Percentiles rank a stretch among this genome's conserved stretches.
Evolutionary conservation across 1,140 invertebrate species (phyloP).

Genomic region (Tenebrio molitor): DNA sequence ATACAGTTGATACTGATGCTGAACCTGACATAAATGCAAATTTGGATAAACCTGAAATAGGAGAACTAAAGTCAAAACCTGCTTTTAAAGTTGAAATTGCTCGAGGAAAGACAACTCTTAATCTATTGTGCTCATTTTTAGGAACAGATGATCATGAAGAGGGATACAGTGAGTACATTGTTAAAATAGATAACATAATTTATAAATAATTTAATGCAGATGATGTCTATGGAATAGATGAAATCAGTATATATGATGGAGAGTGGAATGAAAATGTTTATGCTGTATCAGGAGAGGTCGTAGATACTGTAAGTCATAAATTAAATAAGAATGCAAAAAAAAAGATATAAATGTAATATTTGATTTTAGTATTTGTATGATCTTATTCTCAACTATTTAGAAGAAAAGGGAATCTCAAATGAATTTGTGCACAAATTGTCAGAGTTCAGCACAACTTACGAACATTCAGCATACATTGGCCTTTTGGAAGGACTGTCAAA

Average conservation of each 20-base stretch:
- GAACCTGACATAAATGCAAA: constrained; percentile 75
- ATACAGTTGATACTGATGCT: constrained; percentile 86
- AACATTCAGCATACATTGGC: constrained; percentile 89
- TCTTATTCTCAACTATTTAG: constrained; percentile 91
- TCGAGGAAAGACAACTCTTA: constrained; percentile 80
- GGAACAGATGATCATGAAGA: constrained; percentile 76
- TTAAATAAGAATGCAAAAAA: not conserved
- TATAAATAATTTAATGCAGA: constrained; percentile 67
- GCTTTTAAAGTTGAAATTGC: constrained; percentile 87
- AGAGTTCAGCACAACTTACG: constrained; percentile 89
- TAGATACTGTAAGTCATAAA: constrained; percentile 82
- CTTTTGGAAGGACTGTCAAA: constrained; percentile 88
- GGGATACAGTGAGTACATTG: constrained; percentile 75
- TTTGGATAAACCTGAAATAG: constrained; percentile 78
- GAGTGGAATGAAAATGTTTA: constrained; percentile 88
- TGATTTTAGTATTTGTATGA: constrained; percentile 90
- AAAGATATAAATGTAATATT: too few species aligned
- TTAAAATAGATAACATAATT: too few species aligned
- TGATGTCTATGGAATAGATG: constrained; percentile 90
- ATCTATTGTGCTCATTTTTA: constrained; percentile 86
- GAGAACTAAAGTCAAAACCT: constrained; percentile 89
- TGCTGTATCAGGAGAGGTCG: constrained; percentile 88
- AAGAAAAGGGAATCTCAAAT: constrained; percentile 93
- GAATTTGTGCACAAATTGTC: constrained; percentile 91
- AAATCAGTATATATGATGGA: constrained; percentile 86